Conservation (phyloP, 2,797 vertebrate species). For the Onychomys arenicola region DNA sequence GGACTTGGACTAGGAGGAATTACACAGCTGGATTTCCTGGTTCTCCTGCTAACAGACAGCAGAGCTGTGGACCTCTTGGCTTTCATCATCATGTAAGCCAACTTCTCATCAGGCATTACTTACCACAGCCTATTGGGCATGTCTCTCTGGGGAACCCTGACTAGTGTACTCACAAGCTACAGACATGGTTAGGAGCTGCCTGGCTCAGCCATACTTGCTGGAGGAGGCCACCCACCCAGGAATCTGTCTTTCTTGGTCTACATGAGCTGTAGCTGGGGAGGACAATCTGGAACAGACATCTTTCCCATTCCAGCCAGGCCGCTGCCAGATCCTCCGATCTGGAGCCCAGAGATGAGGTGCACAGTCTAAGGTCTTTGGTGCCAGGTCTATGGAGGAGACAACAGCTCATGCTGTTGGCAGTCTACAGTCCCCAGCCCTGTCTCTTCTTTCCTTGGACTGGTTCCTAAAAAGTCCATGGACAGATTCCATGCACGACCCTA, state of each 20-base stretch:
- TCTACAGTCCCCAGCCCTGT: fast-evolving
- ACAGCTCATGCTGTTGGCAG: background rate
- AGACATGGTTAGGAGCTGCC: too few species aligned
- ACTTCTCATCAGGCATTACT: background rate
- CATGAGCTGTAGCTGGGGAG: background rate
- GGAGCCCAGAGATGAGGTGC: background rate
- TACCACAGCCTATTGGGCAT: background rate
- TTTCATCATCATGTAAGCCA: background rate
- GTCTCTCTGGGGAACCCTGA: background rate
- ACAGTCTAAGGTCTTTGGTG: background rate
- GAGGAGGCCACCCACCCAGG: background rate
- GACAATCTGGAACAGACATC: background rate
- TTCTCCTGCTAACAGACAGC: background rate
- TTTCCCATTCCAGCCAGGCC: background rate
- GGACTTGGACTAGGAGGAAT: background rate
- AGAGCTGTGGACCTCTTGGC: background rate
- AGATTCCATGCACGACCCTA: background rate
- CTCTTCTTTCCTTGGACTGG: background rate
- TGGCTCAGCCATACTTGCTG: too few species aligned
- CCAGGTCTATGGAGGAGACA: background rate
- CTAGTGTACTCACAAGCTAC: background rate
- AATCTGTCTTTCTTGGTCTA: background rate
- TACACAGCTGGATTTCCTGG: background rate
- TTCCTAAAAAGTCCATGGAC: background rate
- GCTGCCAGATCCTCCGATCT: background rate